Evolutionary conservation across 2,113 vertebrate species (phyloP).

Genomic region (Plectropomus leopardus): DNA sequence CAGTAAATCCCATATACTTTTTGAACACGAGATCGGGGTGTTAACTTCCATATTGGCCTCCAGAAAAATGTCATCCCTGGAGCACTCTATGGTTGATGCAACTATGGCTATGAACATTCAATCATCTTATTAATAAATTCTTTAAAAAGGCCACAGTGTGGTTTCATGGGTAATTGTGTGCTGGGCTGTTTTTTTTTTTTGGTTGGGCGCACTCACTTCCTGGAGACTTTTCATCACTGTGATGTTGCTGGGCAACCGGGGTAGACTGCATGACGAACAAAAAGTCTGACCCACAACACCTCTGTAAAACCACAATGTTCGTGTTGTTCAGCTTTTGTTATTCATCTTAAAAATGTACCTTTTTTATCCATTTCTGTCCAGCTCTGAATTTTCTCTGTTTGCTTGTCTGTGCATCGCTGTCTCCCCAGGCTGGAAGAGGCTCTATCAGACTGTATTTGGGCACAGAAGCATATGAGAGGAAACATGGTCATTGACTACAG

Average conservation of each 20-base stretch:
- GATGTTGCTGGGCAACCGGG: not conserved
- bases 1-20: too few relatives aligned
- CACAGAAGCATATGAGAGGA: slow-evolving; percentile 87
- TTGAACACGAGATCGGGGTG: too few relatives aligned
- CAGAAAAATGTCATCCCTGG: too few relatives aligned
- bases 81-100: too few relatives aligned
- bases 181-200: not conserved
- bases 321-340: not conserved
- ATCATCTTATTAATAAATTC: too few relatives aligned
- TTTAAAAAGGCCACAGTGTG: not conserved
- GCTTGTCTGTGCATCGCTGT: not conserved
- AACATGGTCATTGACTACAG: slow-evolving; percentile 91
- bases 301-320: not conserved
- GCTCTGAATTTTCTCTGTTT: not conserved
- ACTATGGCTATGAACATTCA: too few relatives aligned
- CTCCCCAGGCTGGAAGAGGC: slow-evolving; percentile 88
- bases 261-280: not conserved
- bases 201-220: not conserved
- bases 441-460: slow-evolving; percentile 87
- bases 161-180: not conserved
- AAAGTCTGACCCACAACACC: not conserved
- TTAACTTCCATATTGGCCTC: too few relatives aligned
- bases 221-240: not conserved
- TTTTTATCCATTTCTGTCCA: not conserved
- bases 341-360: too few relatives aligned